Evolutionary conservation across 64 coral and sea anemone species (phyloP).

Genomic region (Montipora cactus): DNA sequence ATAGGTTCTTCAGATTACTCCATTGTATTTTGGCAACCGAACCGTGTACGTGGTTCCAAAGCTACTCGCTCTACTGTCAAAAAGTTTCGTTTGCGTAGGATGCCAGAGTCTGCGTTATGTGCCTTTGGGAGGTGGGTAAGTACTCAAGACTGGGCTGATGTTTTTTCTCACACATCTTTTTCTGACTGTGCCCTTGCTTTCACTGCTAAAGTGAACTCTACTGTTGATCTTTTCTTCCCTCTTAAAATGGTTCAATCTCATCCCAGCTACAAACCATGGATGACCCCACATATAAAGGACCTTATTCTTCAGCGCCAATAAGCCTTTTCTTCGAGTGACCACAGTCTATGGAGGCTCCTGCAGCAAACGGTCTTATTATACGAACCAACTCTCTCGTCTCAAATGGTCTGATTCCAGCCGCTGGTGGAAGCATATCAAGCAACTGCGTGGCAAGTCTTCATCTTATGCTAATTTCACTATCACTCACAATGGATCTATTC

Average conservation of each 20-base stretch:
- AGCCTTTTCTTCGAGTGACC: neutral
- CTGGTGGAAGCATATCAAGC: too few relatives aligned
- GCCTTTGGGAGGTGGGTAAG: too few relatives aligned
- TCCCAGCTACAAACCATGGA: constrained; percentile 46
- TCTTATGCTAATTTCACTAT: too few relatives aligned
- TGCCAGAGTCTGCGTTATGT: too few relatives aligned
- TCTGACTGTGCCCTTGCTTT: too few relatives aligned
- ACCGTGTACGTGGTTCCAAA: constrained; percentile 50
- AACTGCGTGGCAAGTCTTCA: too few relatives aligned
- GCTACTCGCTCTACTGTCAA: constrained; percentile 27
- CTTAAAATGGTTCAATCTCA: constrained; percentile 32
- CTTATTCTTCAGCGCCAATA: too few relatives aligned
- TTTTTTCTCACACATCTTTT: too few relatives aligned
- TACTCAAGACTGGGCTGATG: too few relatives aligned
- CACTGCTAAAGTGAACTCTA: neutral
- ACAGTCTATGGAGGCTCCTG: constrained; percentile 39
- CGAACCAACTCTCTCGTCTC: too few relatives aligned
- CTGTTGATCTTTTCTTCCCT: constrained; percentile 51
- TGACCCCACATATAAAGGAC: neutral
- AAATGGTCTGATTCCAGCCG: too few relatives aligned
- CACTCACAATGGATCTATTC: too few relatives aligned
- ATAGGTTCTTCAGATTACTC: constrained; percentile 51
- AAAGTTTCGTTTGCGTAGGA: neutral
- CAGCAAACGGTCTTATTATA: constrained; percentile 49
- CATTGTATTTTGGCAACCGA: constrained; percentile 58